Percentiles rank a stretch among this genome's conserved stretches.
These are phyloP conservation scores for Gymnoscelis rufifasciata DNA, from an alignment of 2,888 invertebrate species.

Conservation along the genomic window DNA sequence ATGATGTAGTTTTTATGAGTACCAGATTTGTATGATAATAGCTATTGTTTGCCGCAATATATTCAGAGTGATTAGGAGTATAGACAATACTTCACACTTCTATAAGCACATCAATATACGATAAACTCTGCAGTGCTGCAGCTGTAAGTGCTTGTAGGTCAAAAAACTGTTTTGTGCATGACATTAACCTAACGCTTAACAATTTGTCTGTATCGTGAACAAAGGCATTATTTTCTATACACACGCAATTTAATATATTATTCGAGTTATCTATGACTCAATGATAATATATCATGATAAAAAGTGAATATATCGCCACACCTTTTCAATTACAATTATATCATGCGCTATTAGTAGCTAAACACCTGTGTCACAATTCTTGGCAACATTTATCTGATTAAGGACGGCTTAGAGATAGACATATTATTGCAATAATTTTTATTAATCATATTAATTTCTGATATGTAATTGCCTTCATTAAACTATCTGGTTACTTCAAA, in stretches of 20 bases:
- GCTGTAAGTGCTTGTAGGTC: background rate
- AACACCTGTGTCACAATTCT: conserved; percentile 24
- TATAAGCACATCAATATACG: no score
- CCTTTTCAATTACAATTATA: conserved; percentile 22
- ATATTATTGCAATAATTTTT: background rate
- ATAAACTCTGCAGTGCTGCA: no score
- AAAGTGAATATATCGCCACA: conserved; percentile 17
- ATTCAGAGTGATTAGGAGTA: no score
- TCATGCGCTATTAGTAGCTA: conserved; percentile 8
- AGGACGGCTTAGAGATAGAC: background rate
- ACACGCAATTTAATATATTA: conserved; percentile 1
- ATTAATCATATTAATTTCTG: background rate
- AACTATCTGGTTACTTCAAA: no score
- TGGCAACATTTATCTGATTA: conserved; percentile 14
- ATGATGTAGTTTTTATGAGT: no score
- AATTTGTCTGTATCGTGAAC: background rate
- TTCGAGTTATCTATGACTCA: conserved; percentile 9
- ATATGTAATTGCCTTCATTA: background rate
- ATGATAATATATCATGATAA: conserved; percentile 12
- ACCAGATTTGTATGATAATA: background rate
- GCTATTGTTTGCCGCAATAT: no score
- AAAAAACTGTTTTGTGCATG: background rate
- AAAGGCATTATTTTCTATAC: conserved; percentile 3
- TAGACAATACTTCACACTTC: no score
- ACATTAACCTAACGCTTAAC: background rate